Evolutionary conservation across 2,888 invertebrate genomes (phyloP), one percentile per base, ranked within the genome.

Genomic region (Amorpha juglandis): DNA sequence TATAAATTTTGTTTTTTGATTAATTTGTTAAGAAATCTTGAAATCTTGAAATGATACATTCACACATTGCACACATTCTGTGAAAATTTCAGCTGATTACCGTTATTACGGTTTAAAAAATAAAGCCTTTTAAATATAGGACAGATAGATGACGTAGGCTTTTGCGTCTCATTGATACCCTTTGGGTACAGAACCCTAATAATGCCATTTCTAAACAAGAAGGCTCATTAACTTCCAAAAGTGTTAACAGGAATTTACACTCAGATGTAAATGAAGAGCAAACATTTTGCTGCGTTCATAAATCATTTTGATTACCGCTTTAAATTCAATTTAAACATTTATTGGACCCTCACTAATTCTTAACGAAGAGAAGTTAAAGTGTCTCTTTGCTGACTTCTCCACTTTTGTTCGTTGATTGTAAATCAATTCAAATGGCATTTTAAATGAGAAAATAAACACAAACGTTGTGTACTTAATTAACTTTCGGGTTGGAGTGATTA

Each of bases 311-410:
- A 58, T 42, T 21, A 58, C 42, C 0, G 50, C 19, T 53, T 35
- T 53, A 58, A 58, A 58, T 58, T 58, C 58, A 58, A 58, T 58
- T 53, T 38, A 9, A 58, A 58, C 55, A 42, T 58, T 58, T 19
- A 58, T 19, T 19, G 58, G 58, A 19, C 27, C 16, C 50, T 19
- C 48, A 50, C 27, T 52, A 58, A 58, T 42, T 42, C 38, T 12
- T 58, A 58, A 53, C 27, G 33, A 38, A 27, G 52, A 27, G 21
- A 52, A 52, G 21, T 52, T 52, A 52, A 52, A 58, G 19, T 58
- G 58, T 55, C 55, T 55, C 55, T 51, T 51, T 51, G 38, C n/a
- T 55, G 35, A 55, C 42, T 58, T 38, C 53, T 16, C 16, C 42
- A 58, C 58, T 19, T 55, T 58, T 58, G 58, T 58, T 58, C 19